Evolutionary conservation across 1,140 invertebrate genomes (phyloP).

Genomic region (Laupala kohalensis): DNA sequence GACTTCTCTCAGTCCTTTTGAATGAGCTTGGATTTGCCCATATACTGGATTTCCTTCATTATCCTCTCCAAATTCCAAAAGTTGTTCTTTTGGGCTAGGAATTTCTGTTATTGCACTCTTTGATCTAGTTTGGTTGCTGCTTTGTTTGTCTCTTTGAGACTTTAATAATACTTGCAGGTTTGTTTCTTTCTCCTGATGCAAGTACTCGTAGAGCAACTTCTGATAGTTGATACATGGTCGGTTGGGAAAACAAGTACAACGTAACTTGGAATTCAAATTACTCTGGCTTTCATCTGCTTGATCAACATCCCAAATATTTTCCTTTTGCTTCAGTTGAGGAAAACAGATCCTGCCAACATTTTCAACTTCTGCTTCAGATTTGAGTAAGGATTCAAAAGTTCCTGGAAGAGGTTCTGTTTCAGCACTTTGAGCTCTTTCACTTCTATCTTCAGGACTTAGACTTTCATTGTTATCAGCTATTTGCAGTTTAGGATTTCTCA

Average conservation of each 20-base stretch:
- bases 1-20: conserved; percentile 24
- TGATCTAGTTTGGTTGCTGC: too few relatives aligned
- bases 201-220: background rate
- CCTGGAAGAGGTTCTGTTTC: background rate
- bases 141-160: too few relatives aligned
- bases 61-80: background rate
- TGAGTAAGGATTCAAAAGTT: background rate
- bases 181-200: too few relatives aligned
- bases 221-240: background rate
- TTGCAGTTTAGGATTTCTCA: background rate
- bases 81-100: background rate
- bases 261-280: background rate
- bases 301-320: background rate
- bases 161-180: too few relatives aligned
- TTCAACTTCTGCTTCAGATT: background rate
- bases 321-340: background rate
- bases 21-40: conserved; percentile 5
- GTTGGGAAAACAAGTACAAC: background rate
- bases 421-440: background rate
- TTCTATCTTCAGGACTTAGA: background rate
- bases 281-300: background rate
- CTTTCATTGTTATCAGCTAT: background rate
- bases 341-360: background rate
- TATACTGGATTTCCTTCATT: background rate
- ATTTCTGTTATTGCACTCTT: background rate